Evolutionary conservation across 2,113 vertebrate genomes (phyloP).

Genomic region (Cygnus atratus): DNA sequence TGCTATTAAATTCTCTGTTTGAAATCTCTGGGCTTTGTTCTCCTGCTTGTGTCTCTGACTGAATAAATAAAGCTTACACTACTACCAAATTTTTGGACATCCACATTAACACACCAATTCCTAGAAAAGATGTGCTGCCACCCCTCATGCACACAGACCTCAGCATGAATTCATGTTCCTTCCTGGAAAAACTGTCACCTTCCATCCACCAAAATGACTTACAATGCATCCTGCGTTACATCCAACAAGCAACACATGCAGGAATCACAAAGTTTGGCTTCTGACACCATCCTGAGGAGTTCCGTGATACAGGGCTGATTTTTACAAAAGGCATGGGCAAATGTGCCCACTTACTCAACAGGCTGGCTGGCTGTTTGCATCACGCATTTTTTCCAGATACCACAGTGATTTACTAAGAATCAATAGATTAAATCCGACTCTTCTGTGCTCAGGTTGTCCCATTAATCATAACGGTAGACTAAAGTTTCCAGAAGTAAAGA

Average conservation of each 20-base stretch:
- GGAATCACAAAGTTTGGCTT: not conserved
- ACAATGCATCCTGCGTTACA: not conserved
- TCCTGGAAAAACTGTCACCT: not conserved
- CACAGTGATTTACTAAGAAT: not conserved
- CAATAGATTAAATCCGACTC: not conserved
- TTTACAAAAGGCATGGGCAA: not conserved
- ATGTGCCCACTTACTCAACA: not conserved
- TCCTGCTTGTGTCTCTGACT: not conserved
- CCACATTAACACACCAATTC: not conserved
- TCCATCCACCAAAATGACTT: not conserved
- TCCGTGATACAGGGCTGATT: not conserved
- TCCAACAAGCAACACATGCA: not conserved
- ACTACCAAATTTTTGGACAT: not conserved
- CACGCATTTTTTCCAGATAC: not conserved
- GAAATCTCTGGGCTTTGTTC: not conserved
- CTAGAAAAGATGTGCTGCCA: not conserved
- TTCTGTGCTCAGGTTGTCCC: not conserved
- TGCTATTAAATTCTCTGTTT: not conserved
- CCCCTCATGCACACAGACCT: not conserved
- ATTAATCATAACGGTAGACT: not conserved
- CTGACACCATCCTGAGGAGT: not conserved
- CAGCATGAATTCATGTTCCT: not conserved
- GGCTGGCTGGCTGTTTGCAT: not conserved
- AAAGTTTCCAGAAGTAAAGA: not conserved
- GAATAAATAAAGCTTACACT: not conserved